Base-by-base conservation (phyloP, 2,888 invertebrate species). In the Lasius platythorax region DNA sequence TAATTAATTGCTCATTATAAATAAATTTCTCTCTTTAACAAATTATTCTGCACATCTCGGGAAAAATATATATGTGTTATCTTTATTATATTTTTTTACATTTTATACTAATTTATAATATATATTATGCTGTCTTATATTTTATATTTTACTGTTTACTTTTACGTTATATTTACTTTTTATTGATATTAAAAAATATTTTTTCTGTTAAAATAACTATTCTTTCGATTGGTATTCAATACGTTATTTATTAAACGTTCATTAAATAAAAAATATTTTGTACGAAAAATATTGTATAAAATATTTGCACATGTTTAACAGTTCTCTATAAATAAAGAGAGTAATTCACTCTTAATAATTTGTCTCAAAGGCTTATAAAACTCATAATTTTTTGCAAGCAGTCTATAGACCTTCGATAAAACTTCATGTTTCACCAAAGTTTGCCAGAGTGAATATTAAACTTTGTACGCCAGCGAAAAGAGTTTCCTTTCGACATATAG, bases 381-480 rank as follows among this genome's bases (percentile, higher is more conserved):
- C 40, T 68, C 4, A 18, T 30, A 46, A 4, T 70, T 74, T 74
- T 33, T 74, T 74, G 30, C 64, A n/a, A 63, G 2, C 8, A 15
- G 9, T 30, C 64, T 74, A 46, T 33, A 74, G 43, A 43, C 18
- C 18, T 28, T 5, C 12, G 11, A 58, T 28, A 61, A 11, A 63
- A 63, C 30, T 43, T 61, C 40, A 9, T 43, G n/a, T 1, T n/a
- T 4, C 2, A 33, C 28, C 3, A 67, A 53, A 37, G 76, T 53
- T 67, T 67, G 8, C 3, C 2, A 30, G 18, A 68, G 33, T 66
- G 5, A 3, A 0, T 33, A 50, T 66, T n/a, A 46, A 76, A 28
- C 23, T 76, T 67, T 11, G 2, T 11, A 23, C 0, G 12, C 15
- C 23, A 28, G 23, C 46, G 28, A 76, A 76, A 76, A 76, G 67